Percentiles rank a stretch among this genome's conserved stretches.
Evolutionary conservation across 2,888 invertebrate genomes (phyloP).

Genomic region (Cabera pusaria): DNA sequence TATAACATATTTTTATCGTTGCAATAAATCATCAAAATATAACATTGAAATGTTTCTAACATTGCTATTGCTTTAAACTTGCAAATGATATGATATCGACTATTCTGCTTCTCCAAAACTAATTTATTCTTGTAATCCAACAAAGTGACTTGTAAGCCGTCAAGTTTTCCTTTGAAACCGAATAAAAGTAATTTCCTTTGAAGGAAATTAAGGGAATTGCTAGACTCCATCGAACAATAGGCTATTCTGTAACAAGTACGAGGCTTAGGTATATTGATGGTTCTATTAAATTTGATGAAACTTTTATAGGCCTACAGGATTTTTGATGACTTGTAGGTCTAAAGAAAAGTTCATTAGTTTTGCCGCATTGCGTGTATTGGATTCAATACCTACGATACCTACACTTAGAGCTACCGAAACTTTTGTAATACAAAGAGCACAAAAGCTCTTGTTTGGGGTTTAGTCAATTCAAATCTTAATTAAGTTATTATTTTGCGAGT

Average conservation of each 20-base stretch:
- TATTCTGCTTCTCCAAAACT: too few species aligned
- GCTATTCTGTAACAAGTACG: conserved; percentile 40
- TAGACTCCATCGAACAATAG: conserved; percentile 47
- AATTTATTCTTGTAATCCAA: conserved; percentile 18
- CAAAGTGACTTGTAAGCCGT: conserved; percentile 32
- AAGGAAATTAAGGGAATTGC: conserved; percentile 65
- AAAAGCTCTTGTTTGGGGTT: too few species aligned
- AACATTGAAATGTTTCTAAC: too few species aligned
- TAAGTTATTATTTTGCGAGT: too few species aligned
- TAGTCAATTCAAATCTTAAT: too few species aligned
- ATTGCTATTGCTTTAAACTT: too few species aligned
- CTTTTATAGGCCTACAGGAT: conserved; percentile 5
- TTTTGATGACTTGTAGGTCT: conserved; percentile 13
- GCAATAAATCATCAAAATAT: too few species aligned
- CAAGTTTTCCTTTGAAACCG: conserved; percentile 38
- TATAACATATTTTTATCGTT: too few species aligned
- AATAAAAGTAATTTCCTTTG: conserved; percentile 65
- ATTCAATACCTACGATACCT: too few species aligned
- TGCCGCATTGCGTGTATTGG: not conserved
- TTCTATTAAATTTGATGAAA: conserved; percentile 26
- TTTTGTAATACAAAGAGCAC: too few species aligned
- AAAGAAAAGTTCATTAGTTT: conserved; percentile 7
- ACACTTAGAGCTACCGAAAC: too few species aligned
- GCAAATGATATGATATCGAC: too few species aligned
- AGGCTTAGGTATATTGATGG: conserved; percentile 38